phyloP scores from a whole-genome alignment of 2,797 vertebrate genomes.

The Tachyglossus aculeatus region DNA sequence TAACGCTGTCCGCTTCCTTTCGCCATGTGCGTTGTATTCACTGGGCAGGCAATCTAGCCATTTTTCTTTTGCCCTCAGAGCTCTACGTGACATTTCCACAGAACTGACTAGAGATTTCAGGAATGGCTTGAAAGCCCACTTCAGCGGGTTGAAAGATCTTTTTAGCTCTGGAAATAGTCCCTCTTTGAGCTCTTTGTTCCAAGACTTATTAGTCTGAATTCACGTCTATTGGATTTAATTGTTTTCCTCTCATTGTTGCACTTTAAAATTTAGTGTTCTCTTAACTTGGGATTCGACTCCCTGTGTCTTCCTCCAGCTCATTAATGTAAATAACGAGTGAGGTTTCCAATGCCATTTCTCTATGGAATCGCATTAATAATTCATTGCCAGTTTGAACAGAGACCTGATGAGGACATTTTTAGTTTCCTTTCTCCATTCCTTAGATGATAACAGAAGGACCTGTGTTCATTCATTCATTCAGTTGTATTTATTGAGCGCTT shows the following conservation, averaged over 20 bases:
- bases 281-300: conserved; percentile 48
- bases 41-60: conserved; percentile 24
- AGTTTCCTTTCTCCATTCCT: too few relatives aligned
- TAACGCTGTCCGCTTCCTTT: conserved; percentile 34
- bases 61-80: conserved; percentile 21
- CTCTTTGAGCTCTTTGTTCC: conserved; percentile 33
- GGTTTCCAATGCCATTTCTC: conserved; percentile 15
- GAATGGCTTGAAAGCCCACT: conserved; percentile 32
- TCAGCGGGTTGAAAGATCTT: too few relatives aligned
- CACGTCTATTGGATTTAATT: conserved; percentile 39
- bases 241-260: conserved; percentile 33
- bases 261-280: conserved; percentile 38
- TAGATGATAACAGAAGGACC: too few relatives aligned
- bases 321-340: conserved; percentile 57
- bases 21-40: conserved; percentile 32
- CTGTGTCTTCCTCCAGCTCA: conserved; percentile 46
- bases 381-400: conserved; percentile 51
- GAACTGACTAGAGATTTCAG: conserved; percentile 41
- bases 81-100: conserved; percentile 29
- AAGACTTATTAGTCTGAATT: conserved; percentile 33
- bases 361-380: conserved; percentile 58
- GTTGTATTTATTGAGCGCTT: too few relatives aligned
- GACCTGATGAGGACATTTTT: too few relatives aligned
- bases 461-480: too few relatives aligned
- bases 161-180: conserved; percentile 30